Percentiles rank a stretch among this genome's conserved stretches.
phyloP scores from a whole-genome alignment of 1,140 invertebrate species.

The Tenebrio molitor region DNA sequence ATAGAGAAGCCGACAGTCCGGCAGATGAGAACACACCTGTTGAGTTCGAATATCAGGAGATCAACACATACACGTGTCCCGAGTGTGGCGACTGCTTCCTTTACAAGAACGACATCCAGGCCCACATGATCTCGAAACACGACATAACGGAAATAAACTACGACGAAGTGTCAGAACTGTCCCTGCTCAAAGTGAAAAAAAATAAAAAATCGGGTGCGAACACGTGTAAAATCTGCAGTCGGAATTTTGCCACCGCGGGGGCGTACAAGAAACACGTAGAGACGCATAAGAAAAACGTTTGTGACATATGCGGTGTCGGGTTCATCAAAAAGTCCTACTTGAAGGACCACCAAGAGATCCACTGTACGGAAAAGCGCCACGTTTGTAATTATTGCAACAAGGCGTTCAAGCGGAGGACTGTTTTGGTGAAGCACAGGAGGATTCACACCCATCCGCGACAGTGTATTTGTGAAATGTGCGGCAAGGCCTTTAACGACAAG shows the following conservation, averaged over 20 bases:
- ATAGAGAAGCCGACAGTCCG: too few species aligned
- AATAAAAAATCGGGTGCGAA: neutral
- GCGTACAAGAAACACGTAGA: constrained; percentile 3
- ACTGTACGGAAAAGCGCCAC: constrained; percentile 69
- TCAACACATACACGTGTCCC: constrained; percentile 31
- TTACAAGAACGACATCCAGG: constrained; percentile 43
- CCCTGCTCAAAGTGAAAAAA: constrained; percentile 9
- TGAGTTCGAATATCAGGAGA: constrained; percentile 14
- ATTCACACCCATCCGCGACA: constrained; percentile 65
- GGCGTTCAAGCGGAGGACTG: constrained; percentile 68
- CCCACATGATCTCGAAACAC: constrained; percentile 36
- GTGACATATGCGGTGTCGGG: constrained; percentile 54
- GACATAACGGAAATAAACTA: constrained; percentile 34
- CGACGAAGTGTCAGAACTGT: constrained; percentile 12
- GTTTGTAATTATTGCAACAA: constrained; percentile 70
- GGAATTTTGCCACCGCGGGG: neutral
- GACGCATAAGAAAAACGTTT: constrained; percentile 51
- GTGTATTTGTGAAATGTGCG: constrained; percentile 59
- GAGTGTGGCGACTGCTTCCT: constrained; percentile 46
- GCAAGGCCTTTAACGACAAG: constrained; percentile 56
- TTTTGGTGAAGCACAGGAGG: constrained; percentile 66
- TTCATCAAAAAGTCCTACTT: constrained; percentile 57
- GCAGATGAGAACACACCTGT: neutral
- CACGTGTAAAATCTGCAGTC: constrained; percentile 14
- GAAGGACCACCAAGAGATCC: constrained; percentile 56